Conservation (phyloP, 2,113 vertebrate genomes). For the Guaruba guarouba region DNA sequence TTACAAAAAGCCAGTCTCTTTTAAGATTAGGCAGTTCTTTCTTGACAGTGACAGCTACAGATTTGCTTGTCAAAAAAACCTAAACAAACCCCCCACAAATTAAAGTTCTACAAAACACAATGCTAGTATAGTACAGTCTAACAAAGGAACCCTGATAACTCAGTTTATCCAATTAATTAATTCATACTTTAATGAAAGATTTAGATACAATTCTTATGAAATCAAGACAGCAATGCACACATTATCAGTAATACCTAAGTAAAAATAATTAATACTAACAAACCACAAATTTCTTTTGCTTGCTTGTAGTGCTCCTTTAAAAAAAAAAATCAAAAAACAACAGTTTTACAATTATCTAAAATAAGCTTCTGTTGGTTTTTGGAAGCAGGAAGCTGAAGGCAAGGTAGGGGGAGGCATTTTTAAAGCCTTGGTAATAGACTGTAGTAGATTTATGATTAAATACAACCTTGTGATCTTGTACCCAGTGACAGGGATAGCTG, state of each 20-base stretch:
- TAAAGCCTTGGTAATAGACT: background rate
- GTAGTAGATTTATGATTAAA: background rate
- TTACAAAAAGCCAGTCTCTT: background rate
- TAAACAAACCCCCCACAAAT: background rate
- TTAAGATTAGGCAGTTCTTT: background rate
- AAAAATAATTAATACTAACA: background rate
- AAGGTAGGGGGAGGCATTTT: background rate
- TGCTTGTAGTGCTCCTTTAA: background rate
- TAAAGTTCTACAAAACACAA: background rate
- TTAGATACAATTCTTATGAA: background rate
- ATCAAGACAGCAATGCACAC: background rate
- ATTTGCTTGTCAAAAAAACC: background rate
- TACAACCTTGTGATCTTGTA: background rate
- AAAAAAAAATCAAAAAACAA: too few relatives aligned
- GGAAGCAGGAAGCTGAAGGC: fast-evolving
- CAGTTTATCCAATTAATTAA: background rate
- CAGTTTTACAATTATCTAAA: background rate
- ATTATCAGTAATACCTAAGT: background rate
- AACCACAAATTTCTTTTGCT: background rate
- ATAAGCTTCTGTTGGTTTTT: background rate
- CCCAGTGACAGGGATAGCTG: background rate
- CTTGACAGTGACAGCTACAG: background rate
- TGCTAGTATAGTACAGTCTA: background rate
- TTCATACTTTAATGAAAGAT: background rate
- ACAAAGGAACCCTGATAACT: background rate